Evolutionary conservation across 2,888 invertebrate species (phyloP).

Genomic region (Heliothis peltigera): DNA sequence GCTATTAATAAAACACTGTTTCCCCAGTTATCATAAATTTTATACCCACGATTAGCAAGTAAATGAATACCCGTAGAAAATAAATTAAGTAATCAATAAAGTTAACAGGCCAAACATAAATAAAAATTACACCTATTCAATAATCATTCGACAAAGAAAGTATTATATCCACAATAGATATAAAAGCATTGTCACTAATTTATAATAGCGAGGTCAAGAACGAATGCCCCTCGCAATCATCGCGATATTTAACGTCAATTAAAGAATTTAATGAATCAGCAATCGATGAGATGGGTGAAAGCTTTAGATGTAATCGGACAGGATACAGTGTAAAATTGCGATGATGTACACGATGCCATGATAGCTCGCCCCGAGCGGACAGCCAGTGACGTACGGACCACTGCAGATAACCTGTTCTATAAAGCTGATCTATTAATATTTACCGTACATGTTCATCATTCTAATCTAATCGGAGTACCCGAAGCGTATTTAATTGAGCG

Average conservation of each 20-base stretch:
- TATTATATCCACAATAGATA: slow-evolving; percentile 54
- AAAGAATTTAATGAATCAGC: slow-evolving; percentile 83
- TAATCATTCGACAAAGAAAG: slow-evolving; percentile 56
- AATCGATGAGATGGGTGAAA: slow-evolving; percentile 80
- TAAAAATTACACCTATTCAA: slow-evolving; percentile 40
- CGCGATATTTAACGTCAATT: slow-evolving; percentile 83
- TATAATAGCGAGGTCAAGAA: slow-evolving; percentile 79
- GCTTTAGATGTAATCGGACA: slow-evolving; percentile 79
- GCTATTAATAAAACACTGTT: slow-evolving; percentile 40
- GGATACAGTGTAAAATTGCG: slow-evolving; percentile 73
- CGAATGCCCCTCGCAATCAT: slow-evolving; percentile 74
- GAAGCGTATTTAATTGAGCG: slow-evolving; percentile 66
- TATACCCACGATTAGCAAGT: slow-evolving; percentile 3
- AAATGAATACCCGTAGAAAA: slow-evolving; percentile 25
- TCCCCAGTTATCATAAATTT: slow-evolving; percentile 23
- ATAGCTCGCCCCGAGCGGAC: slow-evolving; percentile 60
- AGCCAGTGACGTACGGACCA: slow-evolving; percentile 65
- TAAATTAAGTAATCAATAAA: slow-evolving; percentile 42
- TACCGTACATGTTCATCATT: slow-evolving; percentile 62
- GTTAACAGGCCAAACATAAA: slow-evolving; percentile 32
- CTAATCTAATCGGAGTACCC: slow-evolving; percentile 63
- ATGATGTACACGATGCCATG: slow-evolving; percentile 59
- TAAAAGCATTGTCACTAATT: slow-evolving; percentile 77
- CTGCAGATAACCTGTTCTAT: slow-evolving; percentile 64
- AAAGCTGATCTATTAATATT: slow-evolving; percentile 64